Evolutionary conservation across 2,113 vertebrate species (phyloP), one percentile per base, ranked within the genome.

Genomic region (Chlorodrepanis virens): DNA sequence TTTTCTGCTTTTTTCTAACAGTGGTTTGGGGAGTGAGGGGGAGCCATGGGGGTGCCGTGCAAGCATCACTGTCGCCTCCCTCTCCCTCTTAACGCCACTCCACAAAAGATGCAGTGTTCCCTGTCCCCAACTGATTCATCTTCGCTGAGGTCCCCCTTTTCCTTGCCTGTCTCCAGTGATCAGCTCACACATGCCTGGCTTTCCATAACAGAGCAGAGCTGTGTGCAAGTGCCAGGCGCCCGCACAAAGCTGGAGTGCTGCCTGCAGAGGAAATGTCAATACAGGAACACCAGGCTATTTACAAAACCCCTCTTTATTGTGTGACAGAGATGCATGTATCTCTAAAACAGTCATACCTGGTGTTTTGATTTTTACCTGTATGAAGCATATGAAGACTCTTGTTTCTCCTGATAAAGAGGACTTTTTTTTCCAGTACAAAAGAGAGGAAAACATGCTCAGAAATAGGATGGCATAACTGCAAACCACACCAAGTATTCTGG

Each of bases 141-240:
- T 92, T 96, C 8, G 0, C 86, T 17, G 19, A 90, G 65, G 65
- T 95, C 70, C 93, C 96, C 94, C 71, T 81, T 83, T 81, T 83
- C 90, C 92, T 90, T 8, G 6, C 92, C 75, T 96, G 96, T 95
- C 96, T 95, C 72, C 83, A 90, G 92, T 65, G 21, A 97, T 97
- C 94, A 96, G 92, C 72, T 93, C 96, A 96, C 18, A 94, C 96
- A 95, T 97, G 96, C 95, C 93, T 97, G 94, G 45, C 86, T 94
- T 82, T 96, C 89, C 93, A 95, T 56, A 95, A 96, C 92, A 96
- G 90, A 92, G 72, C 28, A 3, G 93, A 61, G 84, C 91, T 93
- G 79, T 90, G 90, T 87, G 91, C 49, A 28, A 87, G 93, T n/a
- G 91, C 87, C 91, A 95, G 93, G 92, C 71, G 2, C 64, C 47